Base-by-base conservation (phyloP, 2,797 vertebrate genomes). In the Tenualosa thibaudeaui region DNA sequence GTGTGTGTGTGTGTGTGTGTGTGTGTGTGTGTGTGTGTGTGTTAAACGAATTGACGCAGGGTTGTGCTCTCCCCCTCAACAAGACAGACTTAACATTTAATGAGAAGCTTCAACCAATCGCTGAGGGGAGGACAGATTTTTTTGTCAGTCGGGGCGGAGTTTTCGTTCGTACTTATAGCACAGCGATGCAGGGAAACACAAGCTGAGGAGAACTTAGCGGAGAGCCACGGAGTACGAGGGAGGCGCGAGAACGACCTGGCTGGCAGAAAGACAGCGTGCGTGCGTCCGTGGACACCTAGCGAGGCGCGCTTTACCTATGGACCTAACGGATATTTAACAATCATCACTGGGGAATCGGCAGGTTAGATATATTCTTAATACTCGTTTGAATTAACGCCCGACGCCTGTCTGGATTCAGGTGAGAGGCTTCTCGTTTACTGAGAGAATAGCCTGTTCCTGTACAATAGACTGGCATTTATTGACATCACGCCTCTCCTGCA, bases 131-230 rank as follows among this genome's bases (percentile, higher is more conserved):
- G 92, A 90, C 89, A 91, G 93, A 85, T 87, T 89, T 87, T 78
- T 78, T 40, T 40, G 65, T 22, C 83, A 82, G 81, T 37, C 0
- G 83, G 92, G 94, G 95, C 92, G 93, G 93, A 92, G 95, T 93
- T 95, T 91, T 89, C 90, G 89, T 24, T 87, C 90, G 90, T 95
- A 94, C 92, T 95, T 96, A 96, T 93, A 91, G 15, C 84, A 88
- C 90, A 85, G 92, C 88, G 90, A 91, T 84, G 90, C 87, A 82
- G 87, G 26, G 43, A 60, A 82, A 68, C 53, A 84, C 75, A 82
- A 78, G 87, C 86, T 49, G 85, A 87, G 19, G 17, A 89, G 88
- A 78, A 51, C 65, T 84, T 49, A 81, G 40, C 24, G 71, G 83
- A 84, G 68, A 84, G 43, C 24, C 26, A 49, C 26, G 54, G 31